phyloP scores from a whole-genome alignment of 2,888 invertebrate genomes.

The Campoplex nolae region DNA sequence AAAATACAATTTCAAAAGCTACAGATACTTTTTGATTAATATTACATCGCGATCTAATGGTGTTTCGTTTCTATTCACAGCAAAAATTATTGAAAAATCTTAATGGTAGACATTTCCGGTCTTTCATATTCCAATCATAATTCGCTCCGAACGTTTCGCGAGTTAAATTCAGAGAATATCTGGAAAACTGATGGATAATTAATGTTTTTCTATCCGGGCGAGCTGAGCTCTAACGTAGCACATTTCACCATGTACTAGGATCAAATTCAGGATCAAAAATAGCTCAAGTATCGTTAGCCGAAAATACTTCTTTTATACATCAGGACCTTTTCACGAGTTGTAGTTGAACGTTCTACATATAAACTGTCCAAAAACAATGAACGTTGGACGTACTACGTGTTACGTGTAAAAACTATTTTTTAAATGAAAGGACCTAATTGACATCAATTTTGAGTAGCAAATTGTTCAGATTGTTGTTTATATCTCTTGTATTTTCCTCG shows the following conservation, averaged over 20 bases:
- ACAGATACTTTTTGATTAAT: too few species aligned
- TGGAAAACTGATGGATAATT: neutral
- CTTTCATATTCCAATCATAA: too few species aligned
- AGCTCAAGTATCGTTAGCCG: neutral
- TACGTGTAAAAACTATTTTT: too few species aligned
- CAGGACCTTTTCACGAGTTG: too few species aligned
- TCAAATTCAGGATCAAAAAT: neutral
- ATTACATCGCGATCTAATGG: too few species aligned
- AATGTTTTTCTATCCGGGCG: neutral
- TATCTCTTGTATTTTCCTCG: conserved; percentile 6
- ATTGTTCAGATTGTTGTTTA: conserved; percentile 6
- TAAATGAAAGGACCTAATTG: neutral
- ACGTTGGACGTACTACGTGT: too few species aligned
- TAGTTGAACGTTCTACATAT: neutral
- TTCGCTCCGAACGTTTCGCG: too few species aligned
- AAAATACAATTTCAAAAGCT: too few species aligned
- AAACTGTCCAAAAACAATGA: neutral
- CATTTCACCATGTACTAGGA: neutral
- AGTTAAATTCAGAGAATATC: neutral
- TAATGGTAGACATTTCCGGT: too few species aligned
- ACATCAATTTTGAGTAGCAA: neutral
- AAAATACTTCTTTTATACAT: too few species aligned
- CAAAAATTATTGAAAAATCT: too few species aligned
- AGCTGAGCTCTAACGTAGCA: neutral
- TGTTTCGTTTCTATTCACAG: too few species aligned